phyloP scores from a whole-genome alignment of 2,113 vertebrate genomes.

The Potamarius usumacintae region DNA sequence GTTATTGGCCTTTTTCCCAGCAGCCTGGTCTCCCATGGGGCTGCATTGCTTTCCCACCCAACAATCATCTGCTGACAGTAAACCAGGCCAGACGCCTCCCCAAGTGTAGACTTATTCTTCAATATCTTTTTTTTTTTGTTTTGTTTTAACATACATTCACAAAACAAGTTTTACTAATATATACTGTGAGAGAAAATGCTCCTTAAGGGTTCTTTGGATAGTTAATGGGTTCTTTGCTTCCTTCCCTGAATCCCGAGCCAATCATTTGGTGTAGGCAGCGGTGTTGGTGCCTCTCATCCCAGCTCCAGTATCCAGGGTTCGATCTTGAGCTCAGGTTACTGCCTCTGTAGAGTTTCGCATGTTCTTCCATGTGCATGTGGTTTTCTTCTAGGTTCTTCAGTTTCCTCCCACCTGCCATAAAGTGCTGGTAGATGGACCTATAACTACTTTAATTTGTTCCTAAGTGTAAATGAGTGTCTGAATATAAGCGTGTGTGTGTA shows the following conservation, averaged over 20 bases:
- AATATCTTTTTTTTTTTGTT: too few species aligned
- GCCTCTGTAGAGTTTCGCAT: neutral
- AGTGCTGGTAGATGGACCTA: neutral
- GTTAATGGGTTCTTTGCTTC: neutral
- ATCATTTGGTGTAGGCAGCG: neutral
- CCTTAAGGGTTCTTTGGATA: neutral
- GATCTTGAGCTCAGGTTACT: neutral
- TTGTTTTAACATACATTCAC: neutral
- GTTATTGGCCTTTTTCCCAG: constrained; percentile 67
- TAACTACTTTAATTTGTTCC: too few species aligned
- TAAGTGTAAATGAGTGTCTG: neutral
- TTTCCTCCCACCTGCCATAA: neutral
- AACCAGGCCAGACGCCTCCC: constrained; percentile 70
- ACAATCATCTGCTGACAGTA: constrained; percentile 72
- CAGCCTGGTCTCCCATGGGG: constrained; percentile 68
- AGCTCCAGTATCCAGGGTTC: neutral
- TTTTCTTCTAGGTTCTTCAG: neutral
- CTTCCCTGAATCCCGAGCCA: neutral
- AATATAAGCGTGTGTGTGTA: neutral
- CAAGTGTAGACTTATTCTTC: constrained; percentile 54
- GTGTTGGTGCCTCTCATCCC: neutral
- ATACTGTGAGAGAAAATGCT: neutral
- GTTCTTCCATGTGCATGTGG: neutral
- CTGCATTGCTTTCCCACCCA: constrained; percentile 74
- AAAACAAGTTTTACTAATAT: neutral